phyloP scores from a whole-genome alignment of 1,140 invertebrate species.

The Belonocnema kinseyi region DNA sequence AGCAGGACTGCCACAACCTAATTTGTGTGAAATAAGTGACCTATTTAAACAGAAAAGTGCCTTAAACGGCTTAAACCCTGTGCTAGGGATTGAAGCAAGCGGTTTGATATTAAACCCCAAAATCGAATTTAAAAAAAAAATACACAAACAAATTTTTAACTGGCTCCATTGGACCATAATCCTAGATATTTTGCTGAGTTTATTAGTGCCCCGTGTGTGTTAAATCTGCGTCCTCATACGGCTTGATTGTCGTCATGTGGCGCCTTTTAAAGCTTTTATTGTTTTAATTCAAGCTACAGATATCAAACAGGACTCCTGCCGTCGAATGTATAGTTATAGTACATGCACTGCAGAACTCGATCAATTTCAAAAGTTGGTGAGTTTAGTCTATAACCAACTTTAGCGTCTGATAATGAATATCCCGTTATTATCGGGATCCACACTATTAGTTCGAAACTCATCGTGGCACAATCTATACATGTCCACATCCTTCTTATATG shows the following conservation, averaged over 20 bases:
- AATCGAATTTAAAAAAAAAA: background rate
- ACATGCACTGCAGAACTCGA: constrained; percentile 7
- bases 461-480: constrained; percentile 1
- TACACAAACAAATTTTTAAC: background rate
- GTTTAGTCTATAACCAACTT: constrained; percentile 29
- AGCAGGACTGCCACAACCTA: too few species aligned
- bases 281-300: constrained; percentile 18
- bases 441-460: constrained; percentile 11
- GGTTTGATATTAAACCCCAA: background rate
- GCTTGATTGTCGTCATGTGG: background rate
- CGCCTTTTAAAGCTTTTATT: background rate
- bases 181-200: background rate
- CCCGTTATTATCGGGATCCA: constrained; percentile 20
- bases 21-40: too few species aligned
- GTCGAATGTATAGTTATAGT: background rate
- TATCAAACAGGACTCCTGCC: background rate
- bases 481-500: background rate
- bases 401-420: constrained; percentile 28
- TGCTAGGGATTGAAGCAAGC: too few species aligned
- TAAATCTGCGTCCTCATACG: background rate
- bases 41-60: too few species aligned
- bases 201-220: background rate
- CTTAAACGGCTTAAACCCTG: too few species aligned
- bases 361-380: constrained; percentile 29
- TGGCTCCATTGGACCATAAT: background rate